Percentiles rank a stretch among this genome's conserved stretches.
Evolutionary conservation across 2,113 vertebrate genomes (phyloP).

Genomic region (Carollia perspicillata): DNA sequence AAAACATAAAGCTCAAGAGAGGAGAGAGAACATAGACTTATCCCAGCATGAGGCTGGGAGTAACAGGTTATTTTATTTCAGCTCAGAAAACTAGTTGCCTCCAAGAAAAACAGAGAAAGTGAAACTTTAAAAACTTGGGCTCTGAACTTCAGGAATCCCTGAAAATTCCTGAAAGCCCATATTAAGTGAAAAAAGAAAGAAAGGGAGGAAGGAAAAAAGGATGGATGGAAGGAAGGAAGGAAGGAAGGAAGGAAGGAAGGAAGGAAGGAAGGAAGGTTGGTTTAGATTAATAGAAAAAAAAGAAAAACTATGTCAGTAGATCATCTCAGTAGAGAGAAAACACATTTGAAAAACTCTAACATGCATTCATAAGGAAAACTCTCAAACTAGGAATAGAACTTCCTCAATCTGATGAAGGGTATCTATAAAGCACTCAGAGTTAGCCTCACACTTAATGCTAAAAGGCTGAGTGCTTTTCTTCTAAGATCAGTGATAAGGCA

Average conservation of each 20-base stretch:
- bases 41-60: not conserved
- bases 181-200: not conserved
- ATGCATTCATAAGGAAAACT: constrained; percentile 22
- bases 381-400: constrained; percentile 39
- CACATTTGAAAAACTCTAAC: not conserved
- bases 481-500: not conserved
- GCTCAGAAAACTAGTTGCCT: constrained; percentile 41
- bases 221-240: not conserved
- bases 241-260: not conserved
- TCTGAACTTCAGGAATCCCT: constrained; percentile 59
- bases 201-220: not conserved
- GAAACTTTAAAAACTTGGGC: constrained; percentile 47
- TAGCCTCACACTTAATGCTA: not conserved
- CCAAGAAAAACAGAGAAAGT: constrained; percentile 43
- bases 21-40: constrained; percentile 4
- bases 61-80: constrained; percentile 46
- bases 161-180: constrained; percentile 50
- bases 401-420: not conserved
- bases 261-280: not conserved
- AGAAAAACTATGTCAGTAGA: not conserved
- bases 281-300: constrained; percentile 23
- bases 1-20: not conserved
- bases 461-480: not conserved
- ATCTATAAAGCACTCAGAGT: not conserved
- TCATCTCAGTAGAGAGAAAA: constrained; percentile 29